Conservation (phyloP, 2,888 invertebrate genomes). For the Andrena marginata region DNA sequence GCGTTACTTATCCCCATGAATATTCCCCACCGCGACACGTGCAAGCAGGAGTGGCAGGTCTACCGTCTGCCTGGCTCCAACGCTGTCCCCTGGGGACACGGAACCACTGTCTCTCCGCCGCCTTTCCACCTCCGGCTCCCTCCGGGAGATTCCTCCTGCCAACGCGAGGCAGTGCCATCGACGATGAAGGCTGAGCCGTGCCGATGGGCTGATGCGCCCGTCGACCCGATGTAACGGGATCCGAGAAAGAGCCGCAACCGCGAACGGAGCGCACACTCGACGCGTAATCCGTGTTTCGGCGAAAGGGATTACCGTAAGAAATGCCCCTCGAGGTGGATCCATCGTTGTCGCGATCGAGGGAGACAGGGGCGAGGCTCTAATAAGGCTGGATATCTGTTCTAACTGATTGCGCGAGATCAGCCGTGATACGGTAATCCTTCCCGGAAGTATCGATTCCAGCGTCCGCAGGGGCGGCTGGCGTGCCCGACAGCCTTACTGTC, state of each 20-base stretch:
- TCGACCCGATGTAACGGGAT: neutral
- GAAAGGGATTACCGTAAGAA: conserved; percentile 40
- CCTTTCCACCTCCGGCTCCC: neutral
- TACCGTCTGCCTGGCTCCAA: too few relatives aligned
- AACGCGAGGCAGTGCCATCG: neutral
- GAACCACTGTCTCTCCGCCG: neutral
- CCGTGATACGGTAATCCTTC: conserved; percentile 56
- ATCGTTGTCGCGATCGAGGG: conserved; percentile 15
- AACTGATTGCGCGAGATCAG: conserved; percentile 48
- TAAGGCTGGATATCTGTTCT: conserved; percentile 46
- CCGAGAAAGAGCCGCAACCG: neutral
- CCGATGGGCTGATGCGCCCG: neutral
- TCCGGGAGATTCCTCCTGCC: neutral
- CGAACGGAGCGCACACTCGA: neutral
- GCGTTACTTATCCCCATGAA: too few relatives aligned
- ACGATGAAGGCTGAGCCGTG: neutral
- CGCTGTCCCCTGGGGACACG: too few relatives aligned
- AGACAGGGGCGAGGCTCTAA: conserved; percentile 21
- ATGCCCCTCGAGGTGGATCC: conserved; percentile 1
- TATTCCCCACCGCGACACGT: too few relatives aligned
- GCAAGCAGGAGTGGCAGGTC: neutral
- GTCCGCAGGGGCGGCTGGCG: conserved; percentile 7
- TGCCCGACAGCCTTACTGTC: conserved; percentile 19
- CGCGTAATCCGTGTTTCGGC: conserved; percentile 27
- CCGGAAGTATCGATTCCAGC: conserved; percentile 51